Conservation (phyloP, 2,888 invertebrate genomes). For the Balanococcus diminutus region DNA sequence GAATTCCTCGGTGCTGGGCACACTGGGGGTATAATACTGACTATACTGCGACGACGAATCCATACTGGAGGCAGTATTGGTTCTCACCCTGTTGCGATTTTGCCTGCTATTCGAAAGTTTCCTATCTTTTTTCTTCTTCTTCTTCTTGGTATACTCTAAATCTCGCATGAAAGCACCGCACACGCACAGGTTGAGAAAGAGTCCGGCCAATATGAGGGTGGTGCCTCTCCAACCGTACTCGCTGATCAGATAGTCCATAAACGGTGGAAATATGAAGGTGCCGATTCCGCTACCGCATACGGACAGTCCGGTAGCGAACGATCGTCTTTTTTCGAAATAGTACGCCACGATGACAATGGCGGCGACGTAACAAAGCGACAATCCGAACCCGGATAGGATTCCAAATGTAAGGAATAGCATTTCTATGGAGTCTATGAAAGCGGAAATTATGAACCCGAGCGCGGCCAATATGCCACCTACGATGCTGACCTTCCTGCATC, state of each 20-base stretch:
- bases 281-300: constrained; percentile 89
- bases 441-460: constrained; percentile 77
- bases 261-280: constrained; percentile 83
- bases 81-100: constrained; percentile 60
- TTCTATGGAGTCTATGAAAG: constrained; percentile 76
- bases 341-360: constrained; percentile 89
- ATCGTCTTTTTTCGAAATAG: constrained; percentile 83
- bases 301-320: constrained; percentile 83
- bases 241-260: constrained; percentile 74
- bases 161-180: constrained; percentile 84
- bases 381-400: constrained; percentile 80
- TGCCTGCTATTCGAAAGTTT: constrained; percentile 64
- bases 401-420: constrained; percentile 82
- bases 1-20: constrained; percentile 59
- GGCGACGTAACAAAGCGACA: constrained; percentile 86
- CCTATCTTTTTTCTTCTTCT: constrained; percentile 63
- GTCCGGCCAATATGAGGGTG: constrained; percentile 78
- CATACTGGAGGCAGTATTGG: constrained; percentile 68
- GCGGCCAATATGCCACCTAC: constrained; percentile 78
- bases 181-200: constrained; percentile 80
- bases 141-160: constrained; percentile 68
- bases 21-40: constrained; percentile 63
- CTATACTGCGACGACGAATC: constrained; percentile 70
- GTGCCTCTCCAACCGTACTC: constrained; percentile 86
- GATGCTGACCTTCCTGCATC: constrained; percentile 79